Conservation (phyloP, 2,113 vertebrate species). For the Catharus bicknelli region DNA sequence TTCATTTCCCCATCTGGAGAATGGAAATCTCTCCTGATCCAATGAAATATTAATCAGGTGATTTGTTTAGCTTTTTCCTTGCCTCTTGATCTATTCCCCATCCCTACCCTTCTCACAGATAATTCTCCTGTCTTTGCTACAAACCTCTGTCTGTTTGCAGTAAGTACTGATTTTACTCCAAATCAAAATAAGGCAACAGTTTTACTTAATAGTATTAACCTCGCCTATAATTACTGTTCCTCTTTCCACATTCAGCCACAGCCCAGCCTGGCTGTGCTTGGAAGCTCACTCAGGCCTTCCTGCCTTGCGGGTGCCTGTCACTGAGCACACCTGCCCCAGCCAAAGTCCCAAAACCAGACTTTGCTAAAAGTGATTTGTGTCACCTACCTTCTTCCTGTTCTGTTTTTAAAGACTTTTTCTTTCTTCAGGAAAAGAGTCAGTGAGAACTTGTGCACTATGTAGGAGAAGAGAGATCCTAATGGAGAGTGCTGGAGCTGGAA, state of each 20-base stretch:
- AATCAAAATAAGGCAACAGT: not conserved
- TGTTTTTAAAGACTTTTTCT: not conserved
- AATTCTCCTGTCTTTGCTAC: not conserved
- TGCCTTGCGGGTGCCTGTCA: not conserved
- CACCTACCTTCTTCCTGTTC: not conserved
- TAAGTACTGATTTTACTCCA: not conserved
- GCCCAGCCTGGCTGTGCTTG: not conserved
- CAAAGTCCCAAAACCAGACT: not conserved
- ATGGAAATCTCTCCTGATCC: not conserved
- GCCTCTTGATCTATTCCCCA: not conserved
- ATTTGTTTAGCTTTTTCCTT: not conserved
- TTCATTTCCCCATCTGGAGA: not conserved
- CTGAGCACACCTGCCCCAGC: not conserved
- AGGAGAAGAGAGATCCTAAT: not conserved
- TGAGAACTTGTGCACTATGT: not conserved
- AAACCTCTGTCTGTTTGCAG: not conserved
- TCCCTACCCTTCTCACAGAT: not conserved
- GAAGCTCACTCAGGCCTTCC: not conserved
- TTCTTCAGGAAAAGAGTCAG: not conserved
- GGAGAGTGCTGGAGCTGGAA: not conserved
- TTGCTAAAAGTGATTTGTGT: not conserved
- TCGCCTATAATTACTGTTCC: rapidly evolving
- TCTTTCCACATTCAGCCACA: not conserved
- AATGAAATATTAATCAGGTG: not conserved
- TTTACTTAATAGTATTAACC: not conserved